Base-by-base conservation (phyloP, 1,140 invertebrate species). In the Drosophila tropicalis region DNA sequence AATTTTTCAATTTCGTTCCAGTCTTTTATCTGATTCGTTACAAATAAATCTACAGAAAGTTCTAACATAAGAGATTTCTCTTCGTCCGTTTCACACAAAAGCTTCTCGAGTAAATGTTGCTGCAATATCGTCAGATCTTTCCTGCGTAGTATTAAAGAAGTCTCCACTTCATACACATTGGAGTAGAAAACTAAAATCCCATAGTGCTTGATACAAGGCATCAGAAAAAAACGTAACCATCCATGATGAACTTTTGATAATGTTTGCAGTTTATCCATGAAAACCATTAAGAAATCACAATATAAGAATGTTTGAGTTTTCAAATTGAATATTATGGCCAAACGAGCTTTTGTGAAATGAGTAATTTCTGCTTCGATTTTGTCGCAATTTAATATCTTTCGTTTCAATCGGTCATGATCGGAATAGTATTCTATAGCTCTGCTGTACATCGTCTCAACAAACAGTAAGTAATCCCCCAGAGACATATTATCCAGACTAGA, bases 41-140 rank as follows among this genome's bases (percentile, higher is more conserved):
- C 65, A 64, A 75, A 89, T 0, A 76, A 63, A 57, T 87, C 84
- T 1, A 89, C 70, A 54, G 58, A 65, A n/a, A 66, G 51, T 40
- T 72, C 66, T 0, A 47, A 44, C 5, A 89, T 71, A 69, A 75
- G 75, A 0, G 72, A 72, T n/a, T 57, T 78, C 10, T 87, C 84
- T 1, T 89, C 84, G 22, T 71, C 74, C 0, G 67, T 72, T 36
- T 65, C 29, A 73, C 76, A 89, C 3, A 64, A 61, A 1, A 89
- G 51, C 10, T 64, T 69, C 0, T 72, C 12, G 12, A 81, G 29
- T 25, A 89, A 41, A 57, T 84, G 58, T 6, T 62, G 12, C 40
- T 89, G 80, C 40, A 80, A 9, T 12, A 67, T 13, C 6, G 19
- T 17, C 5, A 81, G 15, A 25, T 56, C 17, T 1, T 25, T 6